Percentiles rank a stretch among this genome's conserved stretches.
Conservation (phyloP, 2,888 invertebrate genomes). For the Nemurella pictetii region DNA sequence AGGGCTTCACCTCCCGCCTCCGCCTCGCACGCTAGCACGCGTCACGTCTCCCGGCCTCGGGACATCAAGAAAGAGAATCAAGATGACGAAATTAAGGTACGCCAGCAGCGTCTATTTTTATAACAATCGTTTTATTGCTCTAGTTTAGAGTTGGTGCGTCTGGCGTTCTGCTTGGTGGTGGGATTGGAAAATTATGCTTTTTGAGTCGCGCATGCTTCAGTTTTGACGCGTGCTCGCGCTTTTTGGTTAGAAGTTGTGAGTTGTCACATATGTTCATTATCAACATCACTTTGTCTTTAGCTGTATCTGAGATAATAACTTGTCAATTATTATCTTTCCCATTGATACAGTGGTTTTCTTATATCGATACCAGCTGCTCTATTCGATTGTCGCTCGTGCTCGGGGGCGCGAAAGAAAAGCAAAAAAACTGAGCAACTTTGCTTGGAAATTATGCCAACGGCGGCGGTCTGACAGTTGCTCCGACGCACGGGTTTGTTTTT, state of each 20-base stretch:
- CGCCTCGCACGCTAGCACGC: slow-evolving; percentile 23
- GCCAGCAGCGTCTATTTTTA: neutral
- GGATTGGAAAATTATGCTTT: neutral
- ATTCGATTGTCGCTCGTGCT: too few relatives aligned
- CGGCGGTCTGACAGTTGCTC: neutral
- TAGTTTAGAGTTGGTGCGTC: neutral
- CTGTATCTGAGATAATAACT: too few relatives aligned
- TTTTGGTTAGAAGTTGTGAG: neutral
- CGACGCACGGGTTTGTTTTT: neutral
- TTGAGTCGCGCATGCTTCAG: too few relatives aligned
- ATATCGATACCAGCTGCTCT: too few relatives aligned
- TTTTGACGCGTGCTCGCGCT: too few relatives aligned
- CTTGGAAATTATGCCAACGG: neutral
- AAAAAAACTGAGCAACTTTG: neutral
- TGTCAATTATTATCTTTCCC: too few relatives aligned
- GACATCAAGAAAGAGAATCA: slow-evolving; percentile 67
- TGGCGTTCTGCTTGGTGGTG: neutral
- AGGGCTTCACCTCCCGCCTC: slow-evolving; percentile 54
- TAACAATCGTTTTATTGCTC: neutral
- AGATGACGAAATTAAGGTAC: slow-evolving; percentile 77
- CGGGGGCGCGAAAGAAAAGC: neutral
- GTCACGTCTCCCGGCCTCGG: slow-evolving; percentile 48
- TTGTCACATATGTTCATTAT: too few relatives aligned
- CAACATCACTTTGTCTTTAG: too few relatives aligned
- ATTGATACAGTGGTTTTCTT: too few relatives aligned